Base-by-base conservation (phyloP, 2,797 vertebrate genomes). In the Xiphophorus birchmanni region DNA sequence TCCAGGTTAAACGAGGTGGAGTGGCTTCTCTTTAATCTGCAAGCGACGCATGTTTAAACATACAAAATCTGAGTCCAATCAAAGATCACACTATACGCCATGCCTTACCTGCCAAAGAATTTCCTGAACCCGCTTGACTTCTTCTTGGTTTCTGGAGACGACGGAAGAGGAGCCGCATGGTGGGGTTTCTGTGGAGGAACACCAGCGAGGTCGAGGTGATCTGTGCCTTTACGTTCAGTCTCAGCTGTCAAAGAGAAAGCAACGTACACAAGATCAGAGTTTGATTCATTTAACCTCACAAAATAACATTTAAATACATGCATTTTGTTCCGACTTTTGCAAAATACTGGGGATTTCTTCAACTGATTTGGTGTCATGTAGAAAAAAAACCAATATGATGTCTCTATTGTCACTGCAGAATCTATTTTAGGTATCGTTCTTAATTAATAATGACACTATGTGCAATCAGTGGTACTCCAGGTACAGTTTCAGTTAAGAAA, bases 1-100 rank as follows among this genome's bases (percentile, higher is more conserved):
- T 99, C 97, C 0, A 96, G 95, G 93, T 97, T 98, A 82, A 98
- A 97, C 1, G 97, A 98, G 17, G 97, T 97, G 0, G 98, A 99
- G 78, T 99, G 98, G 81, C 97, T 99, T 91, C 98, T 97, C 90
- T 93, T 97, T 44, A 99, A 95, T 76, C 98, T 99, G 86, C 78
- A 71, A 42, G 73, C 82, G 73, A 21, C 6, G 10, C 52, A 29
- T 60, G 26, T 26, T 44, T 71, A 26, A 44, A 71, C 2, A 5
- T 11, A 71, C 67, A 71, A 44, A 71, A 5, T 13, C 21, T n/a
- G 11, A 44, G 40, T n/a, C 21, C 67, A 44, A 7, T 4, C 23
- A 71, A 5, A 71, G 40, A n/a, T 44, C 21, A 44, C 11, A 1
- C 23, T 44, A 3, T 26, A 3, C 23, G 3, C 23, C 2, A 3